A percentile compares a stretch with the other conserved stretches of the same genome.
Conservation (phyloP, 2,888 invertebrate species). For the Ichneumoninae sp. region DNA sequence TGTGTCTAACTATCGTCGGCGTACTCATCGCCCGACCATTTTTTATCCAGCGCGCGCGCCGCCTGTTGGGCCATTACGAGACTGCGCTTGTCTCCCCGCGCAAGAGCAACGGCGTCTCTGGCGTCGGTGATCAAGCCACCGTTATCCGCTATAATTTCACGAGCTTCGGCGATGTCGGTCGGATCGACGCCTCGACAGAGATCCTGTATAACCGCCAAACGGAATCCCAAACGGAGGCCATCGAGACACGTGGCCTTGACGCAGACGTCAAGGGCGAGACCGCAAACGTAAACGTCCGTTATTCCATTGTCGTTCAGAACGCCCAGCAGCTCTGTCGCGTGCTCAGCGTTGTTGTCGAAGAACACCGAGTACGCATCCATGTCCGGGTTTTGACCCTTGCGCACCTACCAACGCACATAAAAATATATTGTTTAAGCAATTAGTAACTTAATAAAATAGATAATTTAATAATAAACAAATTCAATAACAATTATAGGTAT, state of each 20-base stretch:
- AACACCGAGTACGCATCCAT: slow-evolving; percentile 98
- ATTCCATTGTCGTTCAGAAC: slow-evolving; percentile 91
- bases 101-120: slow-evolving; percentile 91
- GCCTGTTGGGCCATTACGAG: slow-evolving; percentile 94
- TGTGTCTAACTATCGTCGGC: slow-evolving; percentile 28
- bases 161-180: slow-evolving; percentile 91
- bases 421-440: slow-evolving; percentile 19
- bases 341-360: slow-evolving; percentile 95
- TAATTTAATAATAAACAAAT: too few relatives aligned
- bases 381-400: slow-evolving; percentile 95
- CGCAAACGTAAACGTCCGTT: slow-evolving; percentile 96
- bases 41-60: slow-evolving; percentile 84
- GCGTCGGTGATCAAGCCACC: slow-evolving; percentile 92
- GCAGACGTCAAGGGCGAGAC: slow-evolving; percentile 97
- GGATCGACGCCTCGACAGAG: slow-evolving; percentile 94
- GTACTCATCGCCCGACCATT: slow-evolving; percentile 48
- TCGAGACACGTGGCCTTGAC: slow-evolving; percentile 95
- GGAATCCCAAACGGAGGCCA: slow-evolving; percentile 93
- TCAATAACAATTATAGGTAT: too few relatives aligned
- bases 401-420: slow-evolving; percentile 84
- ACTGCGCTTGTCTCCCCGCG: slow-evolving; percentile 92
- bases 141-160: slow-evolving; percentile 89
- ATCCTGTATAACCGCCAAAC: slow-evolving; percentile 95
- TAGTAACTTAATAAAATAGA: too few relatives aligned
- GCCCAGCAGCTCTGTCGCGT: slow-evolving; percentile 91